phyloP scores from a whole-genome alignment of 2,113 vertebrate genomes.

The Patagioenas fasciata region DNA sequence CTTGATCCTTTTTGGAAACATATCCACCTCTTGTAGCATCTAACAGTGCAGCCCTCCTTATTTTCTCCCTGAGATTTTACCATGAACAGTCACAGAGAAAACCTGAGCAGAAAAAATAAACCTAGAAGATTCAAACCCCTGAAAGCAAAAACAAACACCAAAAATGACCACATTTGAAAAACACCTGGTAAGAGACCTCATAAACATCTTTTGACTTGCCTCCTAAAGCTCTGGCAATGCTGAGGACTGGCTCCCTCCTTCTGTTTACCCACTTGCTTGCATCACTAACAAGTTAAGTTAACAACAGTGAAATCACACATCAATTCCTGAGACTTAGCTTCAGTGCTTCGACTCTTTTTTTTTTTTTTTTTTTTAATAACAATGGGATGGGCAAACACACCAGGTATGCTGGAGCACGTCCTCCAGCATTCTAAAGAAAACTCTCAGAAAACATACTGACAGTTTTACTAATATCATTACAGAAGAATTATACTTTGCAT shows the following conservation, averaged over 20 bases:
- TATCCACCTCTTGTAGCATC: background rate
- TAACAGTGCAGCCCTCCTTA: background rate
- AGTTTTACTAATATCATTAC: background rate
- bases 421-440: background rate
- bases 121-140: background rate
- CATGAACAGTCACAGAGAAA: background rate
- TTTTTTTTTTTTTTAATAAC: background rate
- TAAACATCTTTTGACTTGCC: background rate
- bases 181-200: background rate
- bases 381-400: background rate
- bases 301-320: background rate
- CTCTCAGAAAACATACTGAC: background rate
- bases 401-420: background rate
- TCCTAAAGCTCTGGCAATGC: background rate
- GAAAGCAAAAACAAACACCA: background rate
- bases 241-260: background rate
- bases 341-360: background rate
- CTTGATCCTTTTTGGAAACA: background rate
- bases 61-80: background rate
- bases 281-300: slow-evolving; percentile 3
- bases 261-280: background rate
- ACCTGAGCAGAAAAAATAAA: background rate
- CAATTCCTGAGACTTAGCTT: background rate
- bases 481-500: background rate
- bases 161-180: background rate